Conservation (phyloP, 2,113 vertebrate species). For the Psittacara wagleri region DNA sequence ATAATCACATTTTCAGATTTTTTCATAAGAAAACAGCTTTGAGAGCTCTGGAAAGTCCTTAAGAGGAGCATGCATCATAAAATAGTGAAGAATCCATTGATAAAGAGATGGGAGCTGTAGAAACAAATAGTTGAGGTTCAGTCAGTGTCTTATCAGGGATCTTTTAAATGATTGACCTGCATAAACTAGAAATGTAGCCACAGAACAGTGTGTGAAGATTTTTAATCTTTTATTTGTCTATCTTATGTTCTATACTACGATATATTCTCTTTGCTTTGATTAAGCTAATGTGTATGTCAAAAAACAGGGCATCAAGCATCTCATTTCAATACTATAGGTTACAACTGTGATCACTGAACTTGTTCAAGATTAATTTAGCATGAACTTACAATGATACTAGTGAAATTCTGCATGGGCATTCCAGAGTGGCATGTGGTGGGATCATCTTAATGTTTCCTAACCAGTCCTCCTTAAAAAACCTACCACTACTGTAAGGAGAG, state of each 20-base stretch:
- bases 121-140: not conserved
- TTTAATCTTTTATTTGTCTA: not conserved
- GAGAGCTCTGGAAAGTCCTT: not conserved
- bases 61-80: not conserved
- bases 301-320: not conserved
- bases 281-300: not conserved
- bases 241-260: not conserved
- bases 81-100: not conserved
- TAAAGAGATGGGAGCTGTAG: not conserved
- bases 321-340: not conserved
- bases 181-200: not conserved
- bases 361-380: not conserved
- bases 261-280: not conserved
- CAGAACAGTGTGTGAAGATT: not conserved
- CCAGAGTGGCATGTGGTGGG: not conserved
- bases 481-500: accelerated
- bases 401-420: not conserved
- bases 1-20: not conserved
- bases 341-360: not conserved
- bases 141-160: not conserved
- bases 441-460: not conserved
- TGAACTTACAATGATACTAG: not conserved
- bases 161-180: not conserved
- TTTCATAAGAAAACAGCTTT: not conserved
- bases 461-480: not conserved